These are phyloP conservation scores for Pempheris klunzingeri DNA, from an alignment of 2,797 vertebrate genomes.

Conservation along the genomic window DNA sequence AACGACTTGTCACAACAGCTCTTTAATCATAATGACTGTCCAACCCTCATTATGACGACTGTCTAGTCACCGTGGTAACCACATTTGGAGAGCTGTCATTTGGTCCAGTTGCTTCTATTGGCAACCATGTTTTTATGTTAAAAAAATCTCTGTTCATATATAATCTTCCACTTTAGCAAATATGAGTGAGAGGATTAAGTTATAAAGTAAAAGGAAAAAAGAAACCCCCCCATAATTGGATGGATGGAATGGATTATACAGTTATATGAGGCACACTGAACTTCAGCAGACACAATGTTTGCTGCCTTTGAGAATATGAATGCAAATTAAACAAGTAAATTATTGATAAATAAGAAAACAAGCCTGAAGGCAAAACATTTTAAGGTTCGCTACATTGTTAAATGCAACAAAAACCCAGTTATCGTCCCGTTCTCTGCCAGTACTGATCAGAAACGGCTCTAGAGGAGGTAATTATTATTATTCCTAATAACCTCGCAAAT, in stretches of 20 bases:
- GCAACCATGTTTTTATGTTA: slow-evolving; percentile 6
- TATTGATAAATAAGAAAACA: neutral
- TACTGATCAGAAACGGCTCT: neutral
- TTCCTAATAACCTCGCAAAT: slow-evolving; percentile 13
- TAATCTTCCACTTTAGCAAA: slow-evolving; percentile 5
- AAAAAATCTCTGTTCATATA: neutral
- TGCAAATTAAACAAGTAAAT: neutral
- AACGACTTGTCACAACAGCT: slow-evolving; percentile 22
- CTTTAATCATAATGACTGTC: slow-evolving; percentile 38
- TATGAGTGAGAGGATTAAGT: slow-evolving; percentile 10
- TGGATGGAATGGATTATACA: no score
- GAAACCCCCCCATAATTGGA: neutral
- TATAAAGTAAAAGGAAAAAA: neutral
- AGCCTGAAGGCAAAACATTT: neutral
- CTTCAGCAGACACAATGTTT: neutral
- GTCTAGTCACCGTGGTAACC: slow-evolving; percentile 36
- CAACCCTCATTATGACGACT: slow-evolving; percentile 32
- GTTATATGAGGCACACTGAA: neutral
- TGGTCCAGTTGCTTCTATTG: neutral
- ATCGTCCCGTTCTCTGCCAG: slow-evolving; percentile 1
- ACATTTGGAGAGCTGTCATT: slow-evolving; percentile 25
- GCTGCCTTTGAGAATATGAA: neutral
- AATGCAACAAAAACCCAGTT: neutral
- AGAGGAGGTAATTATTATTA: slow-evolving; percentile 6
- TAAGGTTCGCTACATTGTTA: neutral